Base-by-base conservation (phyloP, 2,113 vertebrate genomes). In the Accipiter cooperii region DNA sequence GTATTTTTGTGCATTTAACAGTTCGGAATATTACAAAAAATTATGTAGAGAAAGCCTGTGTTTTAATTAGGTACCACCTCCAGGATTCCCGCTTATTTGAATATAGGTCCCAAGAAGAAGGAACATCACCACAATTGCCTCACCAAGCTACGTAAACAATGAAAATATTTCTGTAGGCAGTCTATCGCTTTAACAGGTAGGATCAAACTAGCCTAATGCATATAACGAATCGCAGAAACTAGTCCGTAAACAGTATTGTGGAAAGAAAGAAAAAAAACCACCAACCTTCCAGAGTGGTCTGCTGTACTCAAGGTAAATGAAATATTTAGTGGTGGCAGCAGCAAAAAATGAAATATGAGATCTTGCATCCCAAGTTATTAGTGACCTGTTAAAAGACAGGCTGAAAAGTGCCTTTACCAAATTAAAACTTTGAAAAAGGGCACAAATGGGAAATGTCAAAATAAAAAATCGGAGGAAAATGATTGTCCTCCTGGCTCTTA, bases 381-480 rank as follows among this genome's bases (percentile, higher is more conserved):
- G 98, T 98, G 97, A 97, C 97, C 95, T 98, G 97, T 97, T 97
- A 96, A 97, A 98, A 98, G 96, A 97, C 96, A 98, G 97, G 95
- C 97, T 98, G 97, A 97, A 97, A 98, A 97, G 97, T 97, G 97
- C 95, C 97, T 97, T 97, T 97, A 96, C 97, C 97, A 98, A 98
- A 98, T 98, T 98, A 98, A 98, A 98, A 98, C 95, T 97, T 97
- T 95, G 96, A 96, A 98, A 97, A 97, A 95, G 96, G 94, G 95
- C 97, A 95, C 90, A 97, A 98, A 98, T 98, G 98, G 97, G 97
- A 98, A 98, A 98, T 98, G 98, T 98, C 92, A 96, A 96, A 98
- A 98, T 93, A 96, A 96, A 96, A 98, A 97, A 98, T 97, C 49
- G 87, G 96, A 97, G 95, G 94, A 96, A 97, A 97, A 97, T 97